phyloP scores from a whole-genome alignment of 2,113 vertebrate genomes.

The Megaceryle maxima region DNA sequence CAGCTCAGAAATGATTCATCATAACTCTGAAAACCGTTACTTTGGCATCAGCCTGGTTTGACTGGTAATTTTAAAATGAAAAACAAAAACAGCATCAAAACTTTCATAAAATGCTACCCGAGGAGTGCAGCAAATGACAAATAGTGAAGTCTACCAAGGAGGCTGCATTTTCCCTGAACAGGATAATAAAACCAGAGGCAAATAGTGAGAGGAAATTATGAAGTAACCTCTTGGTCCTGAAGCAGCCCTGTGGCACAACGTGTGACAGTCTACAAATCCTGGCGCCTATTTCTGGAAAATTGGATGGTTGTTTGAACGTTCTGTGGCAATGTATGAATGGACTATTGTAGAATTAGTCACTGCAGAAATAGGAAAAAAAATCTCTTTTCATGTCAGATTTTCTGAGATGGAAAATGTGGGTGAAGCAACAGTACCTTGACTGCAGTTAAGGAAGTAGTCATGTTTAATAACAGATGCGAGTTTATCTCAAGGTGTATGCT shows the following conservation, averaged over 20 bases:
- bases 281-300: slow-evolving; percentile 76
- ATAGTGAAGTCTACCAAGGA: not conserved
- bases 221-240: slow-evolving; percentile 56
- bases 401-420: slow-evolving; percentile 70
- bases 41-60: slow-evolving; percentile 50
- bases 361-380: slow-evolving; percentile 14
- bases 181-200: slow-evolving; percentile 35
- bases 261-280: slow-evolving; percentile 47
- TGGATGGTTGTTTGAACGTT: slow-evolving; percentile 55
- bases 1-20: slow-evolving; percentile 66
- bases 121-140: not conserved
- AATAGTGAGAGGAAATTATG: slow-evolving; percentile 65
- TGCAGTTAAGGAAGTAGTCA: not conserved
- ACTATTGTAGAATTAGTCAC: slow-evolving; percentile 72
- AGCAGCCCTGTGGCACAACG: slow-evolving; percentile 28
- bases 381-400: slow-evolving; percentile 52
- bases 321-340: slow-evolving; percentile 78
- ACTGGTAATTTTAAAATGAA: slow-evolving; percentile 36
- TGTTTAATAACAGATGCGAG: not conserved
- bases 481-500: not conserved
- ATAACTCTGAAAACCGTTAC: slow-evolving; percentile 52
- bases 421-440: slow-evolving; percentile 45
- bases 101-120: slow-evolving; percentile 6
- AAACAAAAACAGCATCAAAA: slow-evolving; percentile 11
- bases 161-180: slow-evolving; percentile 44